These are phyloP conservation scores for Leucophora obtusa DNA, from an alignment of 2,888 invertebrate species.

Conservation along the genomic window DNA sequence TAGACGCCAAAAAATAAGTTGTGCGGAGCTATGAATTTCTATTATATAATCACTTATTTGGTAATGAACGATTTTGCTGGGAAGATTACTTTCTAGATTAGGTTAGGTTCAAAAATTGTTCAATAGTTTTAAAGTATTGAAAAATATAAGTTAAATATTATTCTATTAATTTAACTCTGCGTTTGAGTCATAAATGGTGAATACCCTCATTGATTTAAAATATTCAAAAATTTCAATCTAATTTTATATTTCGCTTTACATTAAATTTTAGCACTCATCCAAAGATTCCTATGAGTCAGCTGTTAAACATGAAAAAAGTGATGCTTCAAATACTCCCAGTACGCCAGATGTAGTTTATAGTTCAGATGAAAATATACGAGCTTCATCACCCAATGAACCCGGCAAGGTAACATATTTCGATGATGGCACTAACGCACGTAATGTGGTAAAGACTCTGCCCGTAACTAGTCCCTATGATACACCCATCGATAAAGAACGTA, in stretches of 20 bases:
- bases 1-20: too few relatives aligned
- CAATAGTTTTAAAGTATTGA: too few relatives aligned
- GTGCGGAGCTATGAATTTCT: too few relatives aligned
- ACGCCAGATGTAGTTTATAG: slow-evolving; percentile 74
- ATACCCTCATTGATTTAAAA: background rate
- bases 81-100: too few relatives aligned
- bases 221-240: background rate
- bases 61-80: too few relatives aligned
- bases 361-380: slow-evolving; percentile 75
- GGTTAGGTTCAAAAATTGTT: too few relatives aligned
- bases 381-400: slow-evolving; percentile 75
- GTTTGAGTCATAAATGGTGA: too few relatives aligned
- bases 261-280: slow-evolving; percentile 70
- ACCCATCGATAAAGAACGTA: slow-evolving; percentile 73
- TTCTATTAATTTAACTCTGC: too few relatives aligned
- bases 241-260: slow-evolving; percentile 7
- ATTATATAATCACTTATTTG: too few relatives aligned
- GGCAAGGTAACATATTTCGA: slow-evolving; percentile 74
- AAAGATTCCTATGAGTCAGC: slow-evolving; percentile 77
- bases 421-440: slow-evolving; percentile 71
- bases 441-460: slow-evolving; percentile 71
- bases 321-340: slow-evolving; percentile 70
- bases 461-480: slow-evolving; percentile 67
- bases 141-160: too few relatives aligned
- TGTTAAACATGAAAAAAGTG: slow-evolving; percentile 77